Conservation (phyloP, 2,797 vertebrate genomes). For the Enteromius mattozi region DNA sequence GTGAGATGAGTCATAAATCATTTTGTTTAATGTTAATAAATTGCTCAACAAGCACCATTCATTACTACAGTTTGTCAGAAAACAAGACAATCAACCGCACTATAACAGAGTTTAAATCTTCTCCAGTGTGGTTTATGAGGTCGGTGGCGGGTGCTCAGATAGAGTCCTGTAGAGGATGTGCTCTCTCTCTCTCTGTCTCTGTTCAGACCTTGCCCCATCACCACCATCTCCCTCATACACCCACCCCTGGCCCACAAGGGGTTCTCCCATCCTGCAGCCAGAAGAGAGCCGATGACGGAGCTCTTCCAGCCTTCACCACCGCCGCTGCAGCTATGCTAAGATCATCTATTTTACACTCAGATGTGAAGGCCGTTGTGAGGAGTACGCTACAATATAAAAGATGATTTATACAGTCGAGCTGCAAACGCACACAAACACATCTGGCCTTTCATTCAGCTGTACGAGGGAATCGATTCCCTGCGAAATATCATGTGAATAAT, state of each 20-base stretch:
- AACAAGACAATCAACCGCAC: background rate
- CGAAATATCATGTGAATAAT: slow-evolving; percentile 85
- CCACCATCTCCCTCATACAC: slow-evolving; percentile 75
- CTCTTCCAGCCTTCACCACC: slow-evolving; percentile 71
- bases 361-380: slow-evolving; percentile 48
- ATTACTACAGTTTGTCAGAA: background rate
- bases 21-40: background rate
- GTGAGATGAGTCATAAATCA: background rate
- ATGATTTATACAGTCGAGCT: background rate
- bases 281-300: slow-evolving; percentile 82
- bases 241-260: slow-evolving; percentile 72
- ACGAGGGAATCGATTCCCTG: slow-evolving; percentile 74
- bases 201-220: slow-evolving; percentile 78
- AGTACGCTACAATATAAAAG: background rate
- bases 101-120: background rate
- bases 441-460: slow-evolving; percentile 70
- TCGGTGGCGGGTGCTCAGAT: slow-evolving; percentile 72
- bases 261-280: slow-evolving; percentile 80
- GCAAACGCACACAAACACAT: slow-evolving; percentile 54
- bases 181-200: slow-evolving; percentile 67
- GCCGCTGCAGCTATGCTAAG: background rate
- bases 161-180: slow-evolving; percentile 76
- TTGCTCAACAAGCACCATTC: background rate
- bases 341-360: background rate
- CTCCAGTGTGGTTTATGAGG: slow-evolving; percentile 53